phyloP scores from a whole-genome alignment of 2,113 vertebrate species.

The Gadus chalcogrammus region DNA sequence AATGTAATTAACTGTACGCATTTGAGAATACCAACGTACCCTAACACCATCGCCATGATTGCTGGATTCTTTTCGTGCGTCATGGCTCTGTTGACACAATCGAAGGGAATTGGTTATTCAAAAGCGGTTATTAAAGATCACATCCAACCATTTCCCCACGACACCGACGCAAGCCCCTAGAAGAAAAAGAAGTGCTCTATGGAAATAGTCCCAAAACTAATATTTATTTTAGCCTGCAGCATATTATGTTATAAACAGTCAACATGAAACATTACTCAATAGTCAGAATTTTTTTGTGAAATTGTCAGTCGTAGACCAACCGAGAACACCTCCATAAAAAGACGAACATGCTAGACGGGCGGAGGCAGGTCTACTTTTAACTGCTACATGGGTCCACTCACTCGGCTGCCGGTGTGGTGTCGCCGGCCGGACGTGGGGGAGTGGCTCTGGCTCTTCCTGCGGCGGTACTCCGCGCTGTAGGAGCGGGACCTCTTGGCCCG shows the following conservation, averaged over 20 bases:
- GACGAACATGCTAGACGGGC: too few species aligned
- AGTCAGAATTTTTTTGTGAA: too few species aligned
- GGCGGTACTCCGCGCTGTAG: conserved; percentile 82
- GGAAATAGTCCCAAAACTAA: too few species aligned
- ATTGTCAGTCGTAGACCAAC: too few species aligned
- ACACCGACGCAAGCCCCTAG: conserved; percentile 1
- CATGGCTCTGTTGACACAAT: conserved; percentile 65
- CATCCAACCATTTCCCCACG: conserved; percentile 25
- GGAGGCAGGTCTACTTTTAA: too few species aligned
- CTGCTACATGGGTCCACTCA: conserved; percentile 60
- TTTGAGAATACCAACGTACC: conserved; percentile 58
- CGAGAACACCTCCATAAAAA: too few species aligned
- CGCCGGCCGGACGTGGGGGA: conserved; percentile 88
- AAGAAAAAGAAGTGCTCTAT: background rate
- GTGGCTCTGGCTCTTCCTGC: conserved; percentile 83
- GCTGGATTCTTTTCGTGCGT: conserved; percentile 64
- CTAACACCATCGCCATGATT: conserved; percentile 63
- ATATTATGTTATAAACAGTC: too few species aligned
- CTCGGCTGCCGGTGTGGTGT: conserved; percentile 84
- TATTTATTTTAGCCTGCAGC: too few species aligned
- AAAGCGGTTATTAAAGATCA: conserved; percentile 58
- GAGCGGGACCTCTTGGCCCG: conserved; percentile 85
- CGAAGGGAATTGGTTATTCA: conserved; percentile 43
- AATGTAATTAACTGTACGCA: background rate
- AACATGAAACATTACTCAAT: too few species aligned